These are phyloP conservation scores for Heterotis niloticus DNA, from an alignment of 2,113 vertebrate species.

Conservation along the genomic window DNA sequence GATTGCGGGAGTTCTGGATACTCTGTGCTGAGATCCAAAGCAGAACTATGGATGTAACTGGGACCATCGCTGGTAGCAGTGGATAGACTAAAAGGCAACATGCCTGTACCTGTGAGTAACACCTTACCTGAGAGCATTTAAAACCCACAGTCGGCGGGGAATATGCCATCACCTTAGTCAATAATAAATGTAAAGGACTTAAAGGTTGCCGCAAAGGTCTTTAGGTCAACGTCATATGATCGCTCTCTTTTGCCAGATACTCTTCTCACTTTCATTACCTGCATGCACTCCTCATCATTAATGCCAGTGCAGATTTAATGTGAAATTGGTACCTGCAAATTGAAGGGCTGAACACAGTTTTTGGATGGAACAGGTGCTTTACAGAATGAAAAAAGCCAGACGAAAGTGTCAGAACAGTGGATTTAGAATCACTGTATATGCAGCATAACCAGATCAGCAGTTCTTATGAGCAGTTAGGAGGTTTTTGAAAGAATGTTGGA, in stretches of 20 bases:
- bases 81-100: too few relatives aligned
- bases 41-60: too few relatives aligned
- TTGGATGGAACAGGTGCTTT: constrained; percentile 64
- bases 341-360: constrained; percentile 57
- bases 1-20: too few relatives aligned
- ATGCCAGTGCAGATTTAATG: constrained; percentile 50
- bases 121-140: too few relatives aligned
- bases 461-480: too few relatives aligned
- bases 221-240: constrained; percentile 20
- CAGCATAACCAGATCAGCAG: too few relatives aligned
- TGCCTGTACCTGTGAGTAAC: too few relatives aligned
- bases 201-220: constrained; percentile 6
- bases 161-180: too few relatives aligned
- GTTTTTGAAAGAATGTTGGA: too few relatives aligned
- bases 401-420: constrained; percentile 50
- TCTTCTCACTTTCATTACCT: not conserved
- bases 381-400: constrained; percentile 53
- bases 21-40: too few relatives aligned
- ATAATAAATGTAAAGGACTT: constrained; percentile 1
- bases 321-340: constrained; percentile 53
- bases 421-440: not conserved
- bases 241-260: constrained; percentile 16
- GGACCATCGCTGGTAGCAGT: too few relatives aligned
- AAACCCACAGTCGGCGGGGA: too few relatives aligned
- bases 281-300: constrained; percentile 38